Conservation (phyloP, 2,113 vertebrate species). For the Psettodes erumei region DNA sequence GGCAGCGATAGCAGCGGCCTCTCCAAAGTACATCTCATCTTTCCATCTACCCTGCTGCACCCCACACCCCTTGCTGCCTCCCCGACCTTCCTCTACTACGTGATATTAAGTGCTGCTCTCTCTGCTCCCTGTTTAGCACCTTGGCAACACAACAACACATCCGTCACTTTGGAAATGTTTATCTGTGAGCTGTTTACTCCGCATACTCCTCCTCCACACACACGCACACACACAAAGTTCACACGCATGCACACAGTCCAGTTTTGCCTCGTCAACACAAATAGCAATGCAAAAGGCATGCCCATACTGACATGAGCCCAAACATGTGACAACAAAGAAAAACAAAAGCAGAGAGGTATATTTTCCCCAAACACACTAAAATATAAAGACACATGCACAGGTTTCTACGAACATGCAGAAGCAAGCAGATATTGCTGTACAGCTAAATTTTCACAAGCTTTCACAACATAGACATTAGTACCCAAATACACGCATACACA, state of each 20-base stretch:
- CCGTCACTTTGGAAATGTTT: constrained; percentile 67
- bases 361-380: constrained; percentile 31
- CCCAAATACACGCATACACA: constrained; percentile 18
- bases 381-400: not conserved
- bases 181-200: constrained; percentile 60
- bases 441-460: constrained; percentile 7
- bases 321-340: constrained; percentile 38
- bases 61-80: not conserved
- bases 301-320: constrained; percentile 27
- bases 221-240: not conserved
- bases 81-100: constrained; percentile 9
- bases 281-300: constrained; percentile 19
- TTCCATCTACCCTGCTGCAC: constrained; percentile 33
- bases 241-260: not conserved
- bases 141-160: constrained; percentile 63
- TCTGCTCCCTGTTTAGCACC: constrained; percentile 58
- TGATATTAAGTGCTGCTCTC: constrained; percentile 63
- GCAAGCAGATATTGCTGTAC: constrained; percentile 16
- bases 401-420: constrained; percentile 21
- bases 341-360: not conserved
- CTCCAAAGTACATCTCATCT: constrained; percentile 34
- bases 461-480: constrained; percentile 34
- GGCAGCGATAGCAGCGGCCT: constrained; percentile 33
- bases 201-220: not conserved
- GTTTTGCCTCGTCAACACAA: constrained; percentile 14